Evolutionary conservation across 1,140 invertebrate genomes (phyloP).

Genomic region (Gryon sp.): DNA sequence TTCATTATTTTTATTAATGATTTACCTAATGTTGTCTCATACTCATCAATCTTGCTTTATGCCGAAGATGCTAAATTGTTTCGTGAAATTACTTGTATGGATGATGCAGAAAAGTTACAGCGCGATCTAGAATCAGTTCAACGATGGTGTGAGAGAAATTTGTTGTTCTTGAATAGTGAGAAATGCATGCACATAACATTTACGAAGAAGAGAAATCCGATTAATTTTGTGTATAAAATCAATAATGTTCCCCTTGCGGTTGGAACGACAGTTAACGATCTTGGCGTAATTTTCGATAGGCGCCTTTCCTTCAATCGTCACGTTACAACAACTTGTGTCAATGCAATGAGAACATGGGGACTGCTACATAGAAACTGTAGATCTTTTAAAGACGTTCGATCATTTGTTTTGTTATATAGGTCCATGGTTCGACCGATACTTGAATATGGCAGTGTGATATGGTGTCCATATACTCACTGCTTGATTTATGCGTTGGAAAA

Average conservation of each 20-base stretch:
- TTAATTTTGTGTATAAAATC: not conserved
- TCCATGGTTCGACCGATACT: not conserved
- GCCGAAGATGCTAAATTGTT: not conserved
- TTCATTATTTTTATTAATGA: conserved; percentile 9
- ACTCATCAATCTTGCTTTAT: not conserved
- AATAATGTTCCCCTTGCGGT: not conserved
- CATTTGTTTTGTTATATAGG: not conserved
- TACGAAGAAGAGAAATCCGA: not conserved
- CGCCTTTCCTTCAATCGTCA: not conserved
- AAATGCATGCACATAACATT: not conserved
- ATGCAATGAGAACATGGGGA: not conserved
- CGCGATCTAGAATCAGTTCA: not conserved
- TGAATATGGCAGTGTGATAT: not conserved
- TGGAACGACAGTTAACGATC: not conserved
- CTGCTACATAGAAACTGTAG: not conserved
- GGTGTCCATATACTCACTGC: too few relatives aligned
- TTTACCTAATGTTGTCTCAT: not conserved
- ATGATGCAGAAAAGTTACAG: not conserved
- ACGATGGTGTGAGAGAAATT: not conserved
- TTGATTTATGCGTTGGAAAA: too few relatives aligned
- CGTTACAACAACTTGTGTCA: not conserved
- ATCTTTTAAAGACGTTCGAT: not conserved
- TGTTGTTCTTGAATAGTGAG: not conserved
- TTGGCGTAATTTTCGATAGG: not conserved
- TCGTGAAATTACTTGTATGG: not conserved